These are phyloP conservation scores for Eupeodes luniger DNA, from an alignment of 2,888 invertebrate species.

Conservation along the genomic window DNA sequence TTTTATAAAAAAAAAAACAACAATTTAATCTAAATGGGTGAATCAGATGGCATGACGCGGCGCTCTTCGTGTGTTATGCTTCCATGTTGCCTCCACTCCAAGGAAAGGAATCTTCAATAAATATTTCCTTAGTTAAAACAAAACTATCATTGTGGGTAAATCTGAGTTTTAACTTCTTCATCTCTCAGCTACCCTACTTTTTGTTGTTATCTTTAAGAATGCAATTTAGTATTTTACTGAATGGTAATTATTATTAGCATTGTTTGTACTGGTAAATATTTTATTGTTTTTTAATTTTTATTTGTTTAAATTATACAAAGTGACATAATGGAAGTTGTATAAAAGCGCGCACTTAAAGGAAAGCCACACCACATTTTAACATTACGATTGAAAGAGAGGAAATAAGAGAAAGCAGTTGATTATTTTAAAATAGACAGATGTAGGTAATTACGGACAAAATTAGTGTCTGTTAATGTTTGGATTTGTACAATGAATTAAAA, in stretches of 20 bases:
- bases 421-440: constrained; percentile 26
- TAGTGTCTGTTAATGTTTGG: constrained; percentile 41
- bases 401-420: constrained; percentile 55
- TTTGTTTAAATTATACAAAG: background rate
- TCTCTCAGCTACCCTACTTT: background rate
- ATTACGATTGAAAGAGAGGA: constrained; percentile 7
- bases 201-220: constrained; percentile 25
- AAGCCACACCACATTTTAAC: constrained; percentile 49
- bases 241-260: constrained; percentile 31
- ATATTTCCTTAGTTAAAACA: constrained; percentile 27
- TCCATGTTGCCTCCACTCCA: constrained; percentile 1
- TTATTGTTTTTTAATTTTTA: background rate
- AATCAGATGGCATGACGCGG: constrained; percentile 18
- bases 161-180: background rate
- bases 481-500: constrained; percentile 51
- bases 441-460: constrained; percentile 53
- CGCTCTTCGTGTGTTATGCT: constrained; percentile 22
- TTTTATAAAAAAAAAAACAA: background rate
- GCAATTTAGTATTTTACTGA: constrained; percentile 23
- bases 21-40: constrained; percentile 7
- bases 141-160: constrained; percentile 22
- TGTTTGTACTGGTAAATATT: constrained; percentile 37
- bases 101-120: constrained; percentile 30
- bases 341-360: constrained; percentile 43
- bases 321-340: constrained; percentile 24